phyloP scores from a whole-genome alignment of 2,113 vertebrate genomes.

The Crocuta crocuta region DNA sequence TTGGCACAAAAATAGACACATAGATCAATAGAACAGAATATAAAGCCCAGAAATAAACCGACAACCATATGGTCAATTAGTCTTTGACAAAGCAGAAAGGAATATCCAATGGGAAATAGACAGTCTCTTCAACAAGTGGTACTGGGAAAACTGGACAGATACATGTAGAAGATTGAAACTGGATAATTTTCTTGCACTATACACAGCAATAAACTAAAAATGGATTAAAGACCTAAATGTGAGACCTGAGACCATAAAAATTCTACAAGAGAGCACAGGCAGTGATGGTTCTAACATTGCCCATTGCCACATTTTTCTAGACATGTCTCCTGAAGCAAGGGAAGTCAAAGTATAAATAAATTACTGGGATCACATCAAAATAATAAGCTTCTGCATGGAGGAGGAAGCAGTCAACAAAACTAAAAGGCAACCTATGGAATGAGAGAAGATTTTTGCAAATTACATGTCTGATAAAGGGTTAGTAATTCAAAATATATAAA shows the following conservation, averaged over 20 bases:
- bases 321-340: neutral
- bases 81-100: neutral
- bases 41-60: neutral
- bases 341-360: neutral
- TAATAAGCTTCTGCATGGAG: neutral
- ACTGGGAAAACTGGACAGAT: neutral
- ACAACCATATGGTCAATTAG: neutral
- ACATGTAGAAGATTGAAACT: neutral
- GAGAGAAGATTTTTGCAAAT: too few species aligned
- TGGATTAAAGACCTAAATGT: neutral
- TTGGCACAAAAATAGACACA: neutral
- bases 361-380: neutral
- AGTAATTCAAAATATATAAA: too few species aligned
- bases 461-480: too few species aligned
- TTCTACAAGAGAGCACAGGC: neutral
- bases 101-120: neutral
- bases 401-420: too few species aligned
- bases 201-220: neutral
- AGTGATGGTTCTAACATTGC: neutral
- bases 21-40: neutral
- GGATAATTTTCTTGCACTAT: neutral
- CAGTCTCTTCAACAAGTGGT: neutral
- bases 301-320: neutral
- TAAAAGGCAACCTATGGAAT: too few species aligned
- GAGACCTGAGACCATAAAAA: neutral